Evolutionary conservation across 2,113 vertebrate species (phyloP).

Genomic region (Hemichromis elongatus): DNA sequence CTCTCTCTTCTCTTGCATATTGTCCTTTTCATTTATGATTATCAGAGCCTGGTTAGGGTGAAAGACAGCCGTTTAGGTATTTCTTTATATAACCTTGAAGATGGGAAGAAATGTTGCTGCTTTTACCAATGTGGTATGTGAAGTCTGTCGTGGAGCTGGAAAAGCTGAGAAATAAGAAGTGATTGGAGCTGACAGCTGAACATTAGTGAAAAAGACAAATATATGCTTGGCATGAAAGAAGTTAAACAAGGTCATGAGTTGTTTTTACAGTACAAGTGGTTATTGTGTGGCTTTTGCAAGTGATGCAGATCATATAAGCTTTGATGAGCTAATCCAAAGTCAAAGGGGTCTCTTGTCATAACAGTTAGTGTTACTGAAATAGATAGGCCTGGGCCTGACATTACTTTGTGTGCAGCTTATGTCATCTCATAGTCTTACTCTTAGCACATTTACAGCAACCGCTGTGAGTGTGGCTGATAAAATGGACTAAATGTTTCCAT

Average conservation of each 20-base stretch:
- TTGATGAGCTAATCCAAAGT: slow-evolving; percentile 24
- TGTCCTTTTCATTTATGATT: background rate
- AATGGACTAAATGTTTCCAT: background rate
- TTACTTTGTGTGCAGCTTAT: slow-evolving; percentile 28
- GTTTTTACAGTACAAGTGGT: background rate
- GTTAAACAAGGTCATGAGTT: background rate
- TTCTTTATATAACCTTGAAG: background rate
- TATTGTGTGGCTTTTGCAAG: slow-evolving; percentile 11
- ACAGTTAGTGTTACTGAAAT: slow-evolving; percentile 40
- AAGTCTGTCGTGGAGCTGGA: background rate
- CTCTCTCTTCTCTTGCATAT: background rate
- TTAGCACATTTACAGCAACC: slow-evolving; percentile 31
- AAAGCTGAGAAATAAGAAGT: background rate
- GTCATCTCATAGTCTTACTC: slow-evolving; percentile 36
- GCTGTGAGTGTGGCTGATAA: slow-evolving; percentile 11
- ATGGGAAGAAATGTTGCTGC: background rate
- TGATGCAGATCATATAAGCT: slow-evolving; percentile 23
- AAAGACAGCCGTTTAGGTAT: background rate
- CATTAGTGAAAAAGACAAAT: background rate
- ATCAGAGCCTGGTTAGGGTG: background rate
- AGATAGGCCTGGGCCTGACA: slow-evolving; percentile 1
- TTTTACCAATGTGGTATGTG: background rate
- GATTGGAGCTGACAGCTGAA: background rate
- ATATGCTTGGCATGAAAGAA: background rate
- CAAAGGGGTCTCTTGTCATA: slow-evolving; percentile 35